Conservation (phyloP, 2,888 invertebrate genomes). For the Drosophila prolongata region DNA sequence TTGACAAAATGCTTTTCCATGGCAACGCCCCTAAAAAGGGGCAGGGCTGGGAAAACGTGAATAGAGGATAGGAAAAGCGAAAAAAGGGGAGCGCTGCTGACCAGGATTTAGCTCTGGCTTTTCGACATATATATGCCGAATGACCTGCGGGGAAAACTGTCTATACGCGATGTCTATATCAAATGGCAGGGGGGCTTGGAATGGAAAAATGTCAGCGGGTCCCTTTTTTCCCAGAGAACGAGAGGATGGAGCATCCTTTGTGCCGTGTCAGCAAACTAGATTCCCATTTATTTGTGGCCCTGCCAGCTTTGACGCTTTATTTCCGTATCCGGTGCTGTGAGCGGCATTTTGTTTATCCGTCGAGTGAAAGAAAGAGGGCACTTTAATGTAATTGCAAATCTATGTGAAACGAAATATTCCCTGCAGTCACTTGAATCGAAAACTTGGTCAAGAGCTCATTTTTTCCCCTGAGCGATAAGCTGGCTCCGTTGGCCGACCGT, state of each 20-base stretch:
- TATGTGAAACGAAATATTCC: conserved; percentile 35
- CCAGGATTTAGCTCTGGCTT: conserved; percentile 24
- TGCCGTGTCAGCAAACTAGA: conserved; percentile 44
- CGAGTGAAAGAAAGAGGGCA: conserved; percentile 28
- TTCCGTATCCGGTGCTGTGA: conserved; percentile 43
- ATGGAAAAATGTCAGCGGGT: conserved; percentile 32
- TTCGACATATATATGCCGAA: conserved; percentile 15
- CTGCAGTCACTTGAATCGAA: conserved; percentile 23
- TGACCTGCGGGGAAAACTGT: conserved; percentile 25
- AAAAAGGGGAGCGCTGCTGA: background rate
- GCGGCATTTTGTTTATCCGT: conserved; percentile 39
- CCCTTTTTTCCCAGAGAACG: conserved; percentile 1
- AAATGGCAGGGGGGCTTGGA: conserved; percentile 16
- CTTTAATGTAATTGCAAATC: conserved; percentile 58
- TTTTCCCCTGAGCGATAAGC: conserved; percentile 29
- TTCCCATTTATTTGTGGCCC: conserved; percentile 28
- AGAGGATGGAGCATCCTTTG: conserved; percentile 28
- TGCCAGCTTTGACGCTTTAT: conserved; percentile 35
- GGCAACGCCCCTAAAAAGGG: conserved; percentile 36
- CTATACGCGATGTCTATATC: conserved; percentile 38
- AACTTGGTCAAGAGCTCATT: conserved; percentile 29
- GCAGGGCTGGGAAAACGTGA: background rate
- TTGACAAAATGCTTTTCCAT: conserved; percentile 43
- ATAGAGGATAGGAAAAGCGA: background rate
- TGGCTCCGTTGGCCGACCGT: conserved; percentile 17